Conservation (phyloP, 2,888 invertebrate species). For the Andrena marginata region DNA sequence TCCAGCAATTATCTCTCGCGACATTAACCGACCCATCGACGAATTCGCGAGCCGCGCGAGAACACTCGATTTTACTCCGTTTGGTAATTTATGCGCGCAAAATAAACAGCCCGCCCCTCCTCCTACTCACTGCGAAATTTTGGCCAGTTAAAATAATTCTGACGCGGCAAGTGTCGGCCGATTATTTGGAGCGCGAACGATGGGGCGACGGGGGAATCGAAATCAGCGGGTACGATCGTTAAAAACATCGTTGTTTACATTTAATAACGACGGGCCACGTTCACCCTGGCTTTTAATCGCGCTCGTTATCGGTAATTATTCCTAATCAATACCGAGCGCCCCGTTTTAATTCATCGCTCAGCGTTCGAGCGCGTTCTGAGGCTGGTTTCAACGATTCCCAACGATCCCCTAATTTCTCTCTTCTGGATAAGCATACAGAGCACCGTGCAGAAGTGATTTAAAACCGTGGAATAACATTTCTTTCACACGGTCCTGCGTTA, state of each 20-base stretch:
- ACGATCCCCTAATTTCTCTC: background rate
- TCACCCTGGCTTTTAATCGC: conserved; percentile 64
- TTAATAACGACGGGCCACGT: conserved; percentile 61
- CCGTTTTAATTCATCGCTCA: conserved; percentile 36
- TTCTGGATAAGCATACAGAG: background rate
- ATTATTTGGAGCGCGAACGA: conserved; percentile 62
- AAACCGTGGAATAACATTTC: background rate
- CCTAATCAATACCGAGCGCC: conserved; percentile 57
- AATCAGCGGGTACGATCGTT: conserved; percentile 57
- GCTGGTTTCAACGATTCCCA: background rate
- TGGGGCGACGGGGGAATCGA: conserved; percentile 24
- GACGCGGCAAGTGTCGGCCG: conserved; percentile 56
- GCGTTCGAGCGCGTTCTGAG: background rate
- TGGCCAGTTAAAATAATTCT: conserved; percentile 68
- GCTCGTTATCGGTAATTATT: conserved; percentile 69
- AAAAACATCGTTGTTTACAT: conserved; percentile 71
- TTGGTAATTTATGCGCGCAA: conserved; percentile 66
- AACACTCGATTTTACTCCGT: conserved; percentile 63
- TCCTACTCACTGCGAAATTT: conserved; percentile 45
- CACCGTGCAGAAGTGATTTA: background rate
- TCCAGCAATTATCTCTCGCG: conserved; percentile 52
- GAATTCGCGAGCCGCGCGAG: conserved; percentile 53
- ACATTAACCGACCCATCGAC: conserved; percentile 51
- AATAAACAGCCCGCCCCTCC: conserved; percentile 47
- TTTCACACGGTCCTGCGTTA: background rate